A percentile compares a stretch with the other conserved stretches of the same genome.
Evolutionary conservation across 2,888 invertebrate species (phyloP).

Genomic region (Odiellus spinosus): DNA sequence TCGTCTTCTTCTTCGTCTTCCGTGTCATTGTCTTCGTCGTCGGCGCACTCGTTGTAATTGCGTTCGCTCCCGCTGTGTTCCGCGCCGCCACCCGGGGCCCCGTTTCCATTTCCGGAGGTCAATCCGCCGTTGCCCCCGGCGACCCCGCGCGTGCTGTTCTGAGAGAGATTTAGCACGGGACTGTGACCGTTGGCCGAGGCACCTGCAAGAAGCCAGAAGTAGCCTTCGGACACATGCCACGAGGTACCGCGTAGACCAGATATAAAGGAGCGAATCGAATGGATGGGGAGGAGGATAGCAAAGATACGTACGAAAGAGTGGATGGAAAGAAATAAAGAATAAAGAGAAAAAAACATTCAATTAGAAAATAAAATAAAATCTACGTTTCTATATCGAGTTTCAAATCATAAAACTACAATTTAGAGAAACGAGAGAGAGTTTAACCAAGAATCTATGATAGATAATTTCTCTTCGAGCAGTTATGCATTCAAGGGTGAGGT

Average conservation of each 20-base stretch:
- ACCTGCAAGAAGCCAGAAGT: slow-evolving; percentile 24
- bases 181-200: slow-evolving; percentile 69
- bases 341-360: not conserved
- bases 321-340: not conserved
- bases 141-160: slow-evolving; percentile 46
- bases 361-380: no score
- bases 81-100: slow-evolving; percentile 29
- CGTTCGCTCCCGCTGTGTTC: slow-evolving; percentile 41
- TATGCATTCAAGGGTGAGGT: no score
- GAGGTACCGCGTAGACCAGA: not conserved
- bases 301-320: not conserved
- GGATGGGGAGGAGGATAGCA: no score
- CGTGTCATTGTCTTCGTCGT: slow-evolving; percentile 60
- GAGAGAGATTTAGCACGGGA: slow-evolving; percentile 79
- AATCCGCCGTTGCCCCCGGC: slow-evolving; percentile 23
- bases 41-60: slow-evolving; percentile 23
- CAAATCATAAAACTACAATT: no score
- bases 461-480: no score
- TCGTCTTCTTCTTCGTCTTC: slow-evolving; percentile 72
- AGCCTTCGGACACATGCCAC: slow-evolving; percentile 7
- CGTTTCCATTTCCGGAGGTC: slow-evolving; percentile 26
- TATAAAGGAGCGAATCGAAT: not conserved
- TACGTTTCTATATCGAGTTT: no score
- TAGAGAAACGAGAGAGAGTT: no score
- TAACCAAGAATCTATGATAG: no score